These are phyloP conservation scores for Poeciliopsis presidionis DNA, from an alignment of 2,797 vertebrate genomes.

Conservation along the genomic window DNA sequence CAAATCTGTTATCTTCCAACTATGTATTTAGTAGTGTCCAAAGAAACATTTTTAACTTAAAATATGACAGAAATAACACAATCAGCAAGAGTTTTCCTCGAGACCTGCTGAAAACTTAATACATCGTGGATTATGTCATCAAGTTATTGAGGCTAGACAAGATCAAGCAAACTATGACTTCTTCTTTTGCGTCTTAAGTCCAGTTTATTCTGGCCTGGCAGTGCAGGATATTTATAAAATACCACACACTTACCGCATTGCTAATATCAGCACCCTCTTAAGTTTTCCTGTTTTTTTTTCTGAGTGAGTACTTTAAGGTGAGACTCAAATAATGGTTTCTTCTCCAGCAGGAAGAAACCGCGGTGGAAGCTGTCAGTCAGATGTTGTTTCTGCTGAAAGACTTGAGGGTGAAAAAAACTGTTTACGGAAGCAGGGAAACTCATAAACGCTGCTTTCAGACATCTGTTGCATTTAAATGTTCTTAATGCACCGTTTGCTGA, in stretches of 20 bases:
- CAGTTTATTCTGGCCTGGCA: background rate
- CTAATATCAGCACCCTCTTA: conserved; percentile 17
- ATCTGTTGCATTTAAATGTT: conserved; percentile 58
- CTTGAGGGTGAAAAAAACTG: conserved; percentile 38
- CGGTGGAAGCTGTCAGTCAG: conserved; percentile 39
- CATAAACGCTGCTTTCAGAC: conserved; percentile 46
- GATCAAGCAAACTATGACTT: too few relatives aligned
- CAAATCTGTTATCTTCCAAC: background rate
- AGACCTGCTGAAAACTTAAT: background rate
- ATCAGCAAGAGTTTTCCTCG: background rate
- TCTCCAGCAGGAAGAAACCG: conserved; percentile 41
- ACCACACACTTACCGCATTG: conserved; percentile 6
- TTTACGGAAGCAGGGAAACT: conserved; percentile 54
- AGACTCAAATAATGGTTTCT: conserved; percentile 39
- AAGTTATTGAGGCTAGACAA: too few relatives aligned
- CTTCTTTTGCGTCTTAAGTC: background rate
- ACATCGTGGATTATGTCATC: background rate
- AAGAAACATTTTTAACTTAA: background rate
- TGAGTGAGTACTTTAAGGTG: conserved; percentile 37
- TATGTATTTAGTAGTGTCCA: background rate
- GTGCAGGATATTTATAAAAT: background rate
- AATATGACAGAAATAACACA: background rate
- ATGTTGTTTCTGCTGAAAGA: conserved; percentile 24
- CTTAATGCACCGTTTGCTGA: conserved; percentile 44
- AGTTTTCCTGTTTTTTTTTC: conserved; percentile 36